Conservation (phyloP, 2,113 vertebrate genomes). For the Podarcis raffonei region DNA sequence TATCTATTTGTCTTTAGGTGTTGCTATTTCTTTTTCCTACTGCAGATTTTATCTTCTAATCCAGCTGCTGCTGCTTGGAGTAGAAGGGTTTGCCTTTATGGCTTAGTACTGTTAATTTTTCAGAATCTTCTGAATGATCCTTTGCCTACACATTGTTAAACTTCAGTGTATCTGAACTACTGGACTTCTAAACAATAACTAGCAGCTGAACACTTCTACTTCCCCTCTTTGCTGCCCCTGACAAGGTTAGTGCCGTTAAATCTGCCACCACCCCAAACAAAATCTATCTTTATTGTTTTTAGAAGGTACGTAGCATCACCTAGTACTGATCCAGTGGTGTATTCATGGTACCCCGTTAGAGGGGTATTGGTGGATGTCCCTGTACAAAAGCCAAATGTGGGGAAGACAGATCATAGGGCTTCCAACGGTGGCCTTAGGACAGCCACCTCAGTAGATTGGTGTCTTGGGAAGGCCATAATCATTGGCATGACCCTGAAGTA, state of each 20-base stretch:
- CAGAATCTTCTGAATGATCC: background rate
- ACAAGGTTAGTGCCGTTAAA: background rate
- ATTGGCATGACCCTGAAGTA: no score
- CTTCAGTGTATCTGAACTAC: background rate
- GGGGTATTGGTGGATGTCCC: no score
- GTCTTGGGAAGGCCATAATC: no score
- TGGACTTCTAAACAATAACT: background rate
- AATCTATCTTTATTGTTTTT: background rate
- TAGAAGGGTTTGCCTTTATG: background rate
- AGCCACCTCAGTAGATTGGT: no score
- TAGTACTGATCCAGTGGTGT: no score
- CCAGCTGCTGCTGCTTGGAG: rapidly evolving
- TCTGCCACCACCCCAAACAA: background rate
- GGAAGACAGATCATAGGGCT: no score
- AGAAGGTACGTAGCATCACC: background rate
- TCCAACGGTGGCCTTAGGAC: no score
- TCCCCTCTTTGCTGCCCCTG: background rate
- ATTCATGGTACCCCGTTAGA: no score
- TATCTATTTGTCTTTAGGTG: slow-evolving; percentile 3
- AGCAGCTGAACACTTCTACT: background rate
- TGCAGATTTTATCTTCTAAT: background rate
- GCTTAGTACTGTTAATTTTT: background rate
- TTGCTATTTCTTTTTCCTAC: background rate
- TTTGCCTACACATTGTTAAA: background rate
- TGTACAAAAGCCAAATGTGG: no score